Evolutionary conservation across 2,113 vertebrate genomes (phyloP).

Genomic region (Paramormyrops kingsleyae): DNA sequence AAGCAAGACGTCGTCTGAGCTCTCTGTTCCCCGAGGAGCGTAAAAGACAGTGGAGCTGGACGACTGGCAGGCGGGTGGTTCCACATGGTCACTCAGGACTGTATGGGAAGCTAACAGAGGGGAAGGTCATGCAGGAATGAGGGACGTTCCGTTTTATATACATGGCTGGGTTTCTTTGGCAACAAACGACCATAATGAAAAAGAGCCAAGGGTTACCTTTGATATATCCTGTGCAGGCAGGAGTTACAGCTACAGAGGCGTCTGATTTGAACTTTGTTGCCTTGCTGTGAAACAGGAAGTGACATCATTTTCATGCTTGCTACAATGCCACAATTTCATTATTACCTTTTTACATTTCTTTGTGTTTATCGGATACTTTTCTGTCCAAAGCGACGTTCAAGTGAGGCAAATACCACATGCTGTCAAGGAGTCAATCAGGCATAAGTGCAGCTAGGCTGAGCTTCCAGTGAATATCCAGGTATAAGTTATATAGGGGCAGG

Average conservation of each 20-base stretch:
- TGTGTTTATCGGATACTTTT: background rate
- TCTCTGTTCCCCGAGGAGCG: background rate
- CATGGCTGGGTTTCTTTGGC: background rate
- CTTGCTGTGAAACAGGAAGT: slow-evolving; percentile 64
- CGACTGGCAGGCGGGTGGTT: no score
- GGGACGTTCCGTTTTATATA: background rate
- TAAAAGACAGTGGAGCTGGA: background rate
- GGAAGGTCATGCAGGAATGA: background rate
- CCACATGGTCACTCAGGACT: slow-evolving; percentile 36
- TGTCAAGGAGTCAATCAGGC: background rate
- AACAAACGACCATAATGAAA: background rate
- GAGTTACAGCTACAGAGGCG: slow-evolving; percentile 51
- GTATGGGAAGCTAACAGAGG: slow-evolving; percentile 35
- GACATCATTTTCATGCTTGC: slow-evolving; percentile 14
- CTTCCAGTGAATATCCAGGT: background rate
- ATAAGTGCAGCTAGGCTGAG: background rate
- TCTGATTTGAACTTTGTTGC: slow-evolving; percentile 58
- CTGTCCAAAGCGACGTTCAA: background rate
- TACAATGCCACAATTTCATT: background rate
- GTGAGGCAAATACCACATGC: background rate
- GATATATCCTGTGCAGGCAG: slow-evolving; percentile 43
- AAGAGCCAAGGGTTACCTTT: slow-evolving; percentile 34
- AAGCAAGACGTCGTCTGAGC: background rate
- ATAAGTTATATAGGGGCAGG: background rate
- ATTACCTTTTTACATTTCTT: background rate